These are phyloP conservation scores for Typhlichthys subterraneus DNA, from an alignment of 2,797 vertebrate species.

Conservation along the genomic window DNA sequence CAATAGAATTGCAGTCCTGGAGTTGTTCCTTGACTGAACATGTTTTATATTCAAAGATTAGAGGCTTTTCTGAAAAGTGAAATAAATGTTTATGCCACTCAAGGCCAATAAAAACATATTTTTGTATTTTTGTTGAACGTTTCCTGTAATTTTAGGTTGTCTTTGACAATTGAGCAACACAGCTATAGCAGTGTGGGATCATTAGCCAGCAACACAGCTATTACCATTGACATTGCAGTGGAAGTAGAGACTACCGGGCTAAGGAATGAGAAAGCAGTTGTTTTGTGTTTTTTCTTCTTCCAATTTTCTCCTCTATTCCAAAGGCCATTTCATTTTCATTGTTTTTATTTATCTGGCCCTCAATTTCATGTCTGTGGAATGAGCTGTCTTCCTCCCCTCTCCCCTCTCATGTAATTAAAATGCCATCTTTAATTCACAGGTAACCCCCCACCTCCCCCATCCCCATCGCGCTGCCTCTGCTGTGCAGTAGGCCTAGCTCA, in stretches of 20 bases:
- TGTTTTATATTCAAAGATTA: no score
- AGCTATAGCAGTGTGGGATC: slow-evolving; percentile 3
- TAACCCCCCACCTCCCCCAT: slow-evolving; percentile 23
- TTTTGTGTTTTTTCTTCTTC: not conserved
- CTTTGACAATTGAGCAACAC: slow-evolving; percentile 11
- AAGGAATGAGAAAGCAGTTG: slow-evolving; percentile 47
- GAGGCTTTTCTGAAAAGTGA: no score
- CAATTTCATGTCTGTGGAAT: not conserved
- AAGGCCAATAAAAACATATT: no score
- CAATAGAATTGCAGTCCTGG: no score
- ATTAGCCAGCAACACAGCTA: slow-evolving; percentile 29
- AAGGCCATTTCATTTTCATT: slow-evolving; percentile 20
- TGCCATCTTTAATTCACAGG: slow-evolving; percentile 67
- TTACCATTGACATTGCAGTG: slow-evolving; percentile 27
- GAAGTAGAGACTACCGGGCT: slow-evolving; percentile 39
- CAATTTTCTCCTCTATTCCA: slow-evolving; percentile 20
- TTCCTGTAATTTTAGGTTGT: not conserved
- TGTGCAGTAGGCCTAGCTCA: slow-evolving; percentile 66
- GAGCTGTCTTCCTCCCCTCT: slow-evolving; percentile 15
- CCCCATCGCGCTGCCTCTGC: slow-evolving; percentile 29
- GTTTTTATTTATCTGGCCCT: slow-evolving; percentile 40
- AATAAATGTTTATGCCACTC: no score
- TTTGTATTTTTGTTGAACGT: no score
- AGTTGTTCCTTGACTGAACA: no score
- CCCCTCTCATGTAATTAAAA: slow-evolving; percentile 71